Evolutionary conservation across 2,113 vertebrate genomes (phyloP).

Genomic region (Phodopus roborovskii): DNA sequence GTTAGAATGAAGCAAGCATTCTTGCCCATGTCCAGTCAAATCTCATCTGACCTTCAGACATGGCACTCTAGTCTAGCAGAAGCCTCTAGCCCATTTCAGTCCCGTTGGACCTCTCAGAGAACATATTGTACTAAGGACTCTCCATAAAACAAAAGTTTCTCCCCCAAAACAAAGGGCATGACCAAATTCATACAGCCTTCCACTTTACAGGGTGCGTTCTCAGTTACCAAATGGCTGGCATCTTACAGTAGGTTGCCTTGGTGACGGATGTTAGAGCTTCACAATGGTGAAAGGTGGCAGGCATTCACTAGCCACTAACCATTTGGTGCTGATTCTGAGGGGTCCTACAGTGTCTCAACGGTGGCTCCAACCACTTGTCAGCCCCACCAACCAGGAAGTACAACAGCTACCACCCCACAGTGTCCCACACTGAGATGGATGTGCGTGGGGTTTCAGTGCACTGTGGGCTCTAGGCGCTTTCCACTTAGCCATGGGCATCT

Average conservation of each 20-base stretch:
- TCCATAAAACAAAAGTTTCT: neutral
- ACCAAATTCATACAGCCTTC: neutral
- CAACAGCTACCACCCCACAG: too few species aligned
- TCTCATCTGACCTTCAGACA: neutral
- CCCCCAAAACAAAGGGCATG: too few species aligned
- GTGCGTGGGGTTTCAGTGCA: too few species aligned
- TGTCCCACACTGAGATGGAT: neutral
- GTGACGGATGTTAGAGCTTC: too few species aligned
- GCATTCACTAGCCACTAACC: neutral
- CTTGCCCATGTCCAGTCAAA: neutral
- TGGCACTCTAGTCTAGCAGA: too few species aligned
- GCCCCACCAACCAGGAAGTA: neutral
- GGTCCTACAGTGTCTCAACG: neutral
- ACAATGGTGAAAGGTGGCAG: fast-evolving
- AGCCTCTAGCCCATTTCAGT: too few species aligned
- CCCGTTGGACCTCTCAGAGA: too few species aligned
- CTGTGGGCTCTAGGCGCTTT: neutral
- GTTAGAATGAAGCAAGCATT: neutral
- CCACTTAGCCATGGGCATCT: neutral
- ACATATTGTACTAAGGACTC: fast-evolving
- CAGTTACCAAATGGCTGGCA: neutral
- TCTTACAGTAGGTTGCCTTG: neutral
- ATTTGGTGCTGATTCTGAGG: neutral
- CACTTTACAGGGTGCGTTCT: too few species aligned
- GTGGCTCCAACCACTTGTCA: too few species aligned